Base-by-base conservation (phyloP, 2,888 invertebrate species). In the Drosophila cognata region DNA sequence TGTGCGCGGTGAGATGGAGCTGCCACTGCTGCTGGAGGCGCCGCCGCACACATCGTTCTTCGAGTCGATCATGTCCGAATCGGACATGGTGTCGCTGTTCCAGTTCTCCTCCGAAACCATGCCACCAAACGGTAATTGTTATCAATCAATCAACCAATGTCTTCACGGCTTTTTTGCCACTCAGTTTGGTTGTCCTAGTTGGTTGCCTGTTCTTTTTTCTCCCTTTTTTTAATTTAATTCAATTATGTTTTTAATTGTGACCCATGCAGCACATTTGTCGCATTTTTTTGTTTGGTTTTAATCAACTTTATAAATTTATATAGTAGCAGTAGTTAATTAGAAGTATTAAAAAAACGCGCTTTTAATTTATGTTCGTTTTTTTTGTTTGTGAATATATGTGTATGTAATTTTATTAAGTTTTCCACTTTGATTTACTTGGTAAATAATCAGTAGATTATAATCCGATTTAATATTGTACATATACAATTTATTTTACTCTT, bases 1-100 rank as follows among this genome's bases (percentile, higher is more conserved):
- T 75, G 97, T 97, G 70, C 97, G 95, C 21, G 97, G 95, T 55
- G 95, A 94, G 66, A 94, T 93, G 64, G 95, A 94, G 92, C 95
- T 94, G 87, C 94, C 93, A 91, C 94, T 93, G 65, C 92, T 92
- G 75, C 92, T 93, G 75, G 94, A 94, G 53, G 94, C 94, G n/a
- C 92, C 92, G 57, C 93, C 93, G 76, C 93, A 93, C 52, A 94
- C 91, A 74, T 94, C 94, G 91, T 94, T 93, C 88, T 94, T 94
- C 36, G 93, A 92, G 82, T 94, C 94, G 84, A 93, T 93, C 80
- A 94, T 93, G 91, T 94, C 94, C 84, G 93, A 92, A 80, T 94
- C 94, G 88, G 94, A 94, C 93, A 94, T 94, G 67, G 91, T 92
- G 82, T 93, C 92, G 80, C 91, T 91, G 83, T 89, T 92, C 90